Percentiles rank a stretch among this genome's conserved stretches.
Conservation (phyloP, 2,113 vertebrate species). For the Epinephelus fuscoguttatus region DNA sequence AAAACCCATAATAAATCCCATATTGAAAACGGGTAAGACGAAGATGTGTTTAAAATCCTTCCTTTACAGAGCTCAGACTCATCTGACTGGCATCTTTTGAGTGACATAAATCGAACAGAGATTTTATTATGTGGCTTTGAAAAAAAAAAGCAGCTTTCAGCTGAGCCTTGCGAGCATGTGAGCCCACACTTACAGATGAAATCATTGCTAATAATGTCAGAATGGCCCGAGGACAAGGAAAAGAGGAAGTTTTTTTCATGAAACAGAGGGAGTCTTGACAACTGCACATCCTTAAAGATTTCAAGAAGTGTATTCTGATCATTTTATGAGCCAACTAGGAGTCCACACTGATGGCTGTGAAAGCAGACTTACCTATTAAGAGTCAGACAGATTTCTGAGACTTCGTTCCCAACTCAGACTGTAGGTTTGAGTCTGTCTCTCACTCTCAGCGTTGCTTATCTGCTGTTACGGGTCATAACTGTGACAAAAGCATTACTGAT, state of each 20-base stretch:
- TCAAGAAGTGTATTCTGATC: constrained; percentile 4
- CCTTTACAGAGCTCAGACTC: neutral
- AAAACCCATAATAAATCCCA: constrained; percentile 13
- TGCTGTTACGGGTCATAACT: constrained; percentile 53
- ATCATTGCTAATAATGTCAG: constrained; percentile 47
- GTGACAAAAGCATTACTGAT: constrained; percentile 63
- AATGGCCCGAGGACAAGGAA: neutral
- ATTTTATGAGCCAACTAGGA: neutral
- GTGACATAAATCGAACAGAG: constrained; percentile 20
- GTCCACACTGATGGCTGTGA: constrained; percentile 14
- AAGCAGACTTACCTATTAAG: constrained; percentile 25
- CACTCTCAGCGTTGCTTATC: constrained; percentile 44
- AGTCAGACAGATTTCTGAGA: constrained; percentile 19
- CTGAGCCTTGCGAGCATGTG: constrained; percentile 28
- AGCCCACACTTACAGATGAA: constrained; percentile 45
- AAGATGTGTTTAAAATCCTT: constrained; percentile 11
- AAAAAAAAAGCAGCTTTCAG: constrained; percentile 23
- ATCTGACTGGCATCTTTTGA: constrained; percentile 24
- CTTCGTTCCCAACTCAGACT: constrained; percentile 15
- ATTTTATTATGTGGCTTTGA: constrained; percentile 36
- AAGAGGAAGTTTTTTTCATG: neutral
- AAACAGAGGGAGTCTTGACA: constrained; percentile 1
- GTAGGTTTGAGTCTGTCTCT: constrained; percentile 7
- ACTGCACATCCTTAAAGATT: neutral
- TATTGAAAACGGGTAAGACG: neutral